Percentiles rank a stretch among this genome's conserved stretches.
These are phyloP conservation scores for Paracanthobrama guichenoti DNA, from an alignment of 2,113 vertebrate genomes.

Conservation along the genomic window DNA sequence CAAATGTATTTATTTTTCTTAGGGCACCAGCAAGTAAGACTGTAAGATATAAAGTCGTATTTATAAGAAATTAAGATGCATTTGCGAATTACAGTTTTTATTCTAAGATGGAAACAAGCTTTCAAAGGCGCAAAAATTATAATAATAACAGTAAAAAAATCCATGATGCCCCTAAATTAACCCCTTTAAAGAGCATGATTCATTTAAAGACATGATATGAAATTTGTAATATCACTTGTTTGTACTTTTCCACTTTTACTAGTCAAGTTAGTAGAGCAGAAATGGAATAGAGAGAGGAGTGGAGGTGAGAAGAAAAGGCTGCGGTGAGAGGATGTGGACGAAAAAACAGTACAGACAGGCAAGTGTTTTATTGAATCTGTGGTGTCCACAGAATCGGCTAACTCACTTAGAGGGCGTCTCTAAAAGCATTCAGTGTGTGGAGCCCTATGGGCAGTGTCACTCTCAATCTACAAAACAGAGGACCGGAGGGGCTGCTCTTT, in stretches of 20 bases:
- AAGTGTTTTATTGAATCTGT: constrained; percentile 76
- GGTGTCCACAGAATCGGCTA: constrained; percentile 71
- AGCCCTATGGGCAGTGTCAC: constrained; percentile 63
- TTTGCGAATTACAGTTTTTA: background rate
- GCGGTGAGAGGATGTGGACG: constrained; percentile 53
- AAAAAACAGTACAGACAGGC: constrained; percentile 74
- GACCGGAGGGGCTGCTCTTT: constrained; percentile 67
- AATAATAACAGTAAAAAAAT: no score
- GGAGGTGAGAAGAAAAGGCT: constrained; percentile 14
- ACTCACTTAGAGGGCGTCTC: constrained; percentile 71
- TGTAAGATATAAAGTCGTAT: background rate
- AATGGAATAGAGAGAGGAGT: constrained; percentile 52
- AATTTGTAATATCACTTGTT: constrained; percentile 1
- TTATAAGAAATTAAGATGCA: background rate
- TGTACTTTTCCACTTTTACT: constrained; percentile 23
- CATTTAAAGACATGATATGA: constrained; percentile 2
- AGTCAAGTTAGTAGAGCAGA: constrained; percentile 35
- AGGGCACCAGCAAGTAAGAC: background rate
- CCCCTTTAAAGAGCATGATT: background rate
- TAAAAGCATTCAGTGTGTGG: constrained; percentile 45
- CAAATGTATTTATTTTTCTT: background rate
- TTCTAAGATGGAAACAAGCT: background rate
- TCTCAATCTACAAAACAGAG: constrained; percentile 73
- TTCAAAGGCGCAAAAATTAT: background rate
- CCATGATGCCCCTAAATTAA: background rate